Base-by-base conservation (phyloP, 2,797 vertebrate species). In the Apogon hyalosoma region DNA sequence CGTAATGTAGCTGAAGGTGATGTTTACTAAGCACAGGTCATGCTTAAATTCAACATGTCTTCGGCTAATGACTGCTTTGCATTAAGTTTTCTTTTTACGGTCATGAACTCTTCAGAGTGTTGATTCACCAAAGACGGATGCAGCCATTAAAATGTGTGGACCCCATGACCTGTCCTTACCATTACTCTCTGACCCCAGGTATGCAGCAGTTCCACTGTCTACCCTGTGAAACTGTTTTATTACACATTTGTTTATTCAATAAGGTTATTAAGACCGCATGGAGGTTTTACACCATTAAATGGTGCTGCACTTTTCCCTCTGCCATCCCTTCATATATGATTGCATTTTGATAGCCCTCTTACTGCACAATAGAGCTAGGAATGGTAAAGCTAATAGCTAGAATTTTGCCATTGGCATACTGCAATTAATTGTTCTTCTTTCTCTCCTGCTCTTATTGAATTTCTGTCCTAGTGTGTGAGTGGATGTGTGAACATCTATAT, bases 1-100 rank as follows among this genome's bases (percentile, higher is more conserved):
- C 63, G 66, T 85, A 50, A 83, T 85, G 68, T 79, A 16, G 79
- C 54, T 65, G 45, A 58, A 74, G 56, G 36, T 46, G 46, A 38
- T 63, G 53, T 72, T 80, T 80, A 76, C 80, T 61, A 79, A 56
- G 28, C 21, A 60, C 42, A 61, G 77, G 84, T 79, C 73, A 43
- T 15, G 50, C 64, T 68, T 24, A 63, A 61, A 68, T 67, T 63
- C 42, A 56, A 63, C 54, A 28, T 68, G 24, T 69, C 62, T 75
- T 43, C 11, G 71, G 54, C 79, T 88, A 82, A 86, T 83, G 68
- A 64, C 67, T 33, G 55, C 70, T 63, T 69, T 73, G 40, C 63
- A 49, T 69, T 33, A 69, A 50, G 41, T 62, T 57, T 46, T 24
- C 50, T 58, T 49, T 38, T 41, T 42, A 62, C 46, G 55, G 57